Conservation (phyloP, 2,797 vertebrate genomes). For the Leucoraja ocellata region DNA sequence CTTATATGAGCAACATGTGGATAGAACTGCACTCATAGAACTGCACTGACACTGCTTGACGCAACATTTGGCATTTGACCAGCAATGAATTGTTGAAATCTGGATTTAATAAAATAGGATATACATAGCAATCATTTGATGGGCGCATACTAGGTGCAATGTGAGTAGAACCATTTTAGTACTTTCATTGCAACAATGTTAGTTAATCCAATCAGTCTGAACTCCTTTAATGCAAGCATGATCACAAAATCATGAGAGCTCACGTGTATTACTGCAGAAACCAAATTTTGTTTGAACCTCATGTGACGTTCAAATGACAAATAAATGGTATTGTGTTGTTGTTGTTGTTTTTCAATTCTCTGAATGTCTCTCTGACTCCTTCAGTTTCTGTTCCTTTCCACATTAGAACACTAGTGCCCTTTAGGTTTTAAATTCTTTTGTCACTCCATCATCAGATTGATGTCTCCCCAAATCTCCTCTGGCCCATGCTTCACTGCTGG, state of each 20-base stretch:
- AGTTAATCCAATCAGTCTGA: neutral
- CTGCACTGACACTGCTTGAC: neutral
- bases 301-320: too few relatives aligned
- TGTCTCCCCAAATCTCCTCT: neutral
- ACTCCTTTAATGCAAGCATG: neutral
- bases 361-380: neutral
- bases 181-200: neutral
- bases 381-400: neutral
- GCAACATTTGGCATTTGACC: neutral
- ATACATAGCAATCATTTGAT: neutral
- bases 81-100: too few relatives aligned
- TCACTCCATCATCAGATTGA: neutral
- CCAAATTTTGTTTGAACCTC: too few relatives aligned
- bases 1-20: neutral
- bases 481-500: neutral
- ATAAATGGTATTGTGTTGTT: too few relatives aligned
- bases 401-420: neutral
- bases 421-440: neutral
- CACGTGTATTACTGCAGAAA: too few relatives aligned
- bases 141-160: too few relatives aligned
- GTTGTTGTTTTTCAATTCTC: neutral
- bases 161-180: neutral
- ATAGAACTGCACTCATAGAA: neutral
- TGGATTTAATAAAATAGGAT: neutral
- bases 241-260: neutral